Evolutionary conservation across 2,797 vertebrate genomes (phyloP).

Genomic region (Nasua narica): DNA sequence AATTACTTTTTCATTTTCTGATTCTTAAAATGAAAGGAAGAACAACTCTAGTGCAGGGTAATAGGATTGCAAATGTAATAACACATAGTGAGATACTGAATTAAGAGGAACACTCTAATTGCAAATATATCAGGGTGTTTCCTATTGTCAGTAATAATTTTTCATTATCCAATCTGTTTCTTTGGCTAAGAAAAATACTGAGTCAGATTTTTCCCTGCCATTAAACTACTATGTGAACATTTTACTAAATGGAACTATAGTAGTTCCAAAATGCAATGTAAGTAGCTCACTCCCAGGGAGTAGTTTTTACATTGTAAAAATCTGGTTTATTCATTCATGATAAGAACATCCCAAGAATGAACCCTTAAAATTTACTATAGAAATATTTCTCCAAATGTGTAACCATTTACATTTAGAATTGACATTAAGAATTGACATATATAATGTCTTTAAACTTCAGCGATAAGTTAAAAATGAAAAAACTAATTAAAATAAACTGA

Average conservation of each 20-base stretch:
- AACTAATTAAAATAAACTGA: background rate
- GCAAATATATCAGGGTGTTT: background rate
- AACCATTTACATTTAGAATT: background rate
- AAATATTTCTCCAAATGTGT: background rate
- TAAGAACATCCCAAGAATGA: background rate
- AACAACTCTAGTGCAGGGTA: background rate
- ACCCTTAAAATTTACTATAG: background rate
- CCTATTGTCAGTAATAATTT: constrained; percentile 19
- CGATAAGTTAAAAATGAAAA: constrained; percentile 3
- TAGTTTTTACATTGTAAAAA: constrained; percentile 9
- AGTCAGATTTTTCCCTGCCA: background rate
- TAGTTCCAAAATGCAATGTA: constrained; percentile 42
- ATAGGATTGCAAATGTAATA: background rate
- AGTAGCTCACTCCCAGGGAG: background rate
- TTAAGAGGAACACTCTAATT: constrained; percentile 13
- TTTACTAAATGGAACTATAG: constrained; percentile 39
- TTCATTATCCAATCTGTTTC: constrained; percentile 38
- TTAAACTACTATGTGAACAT: constrained; percentile 37
- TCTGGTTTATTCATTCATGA: background rate
- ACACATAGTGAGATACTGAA: constrained; percentile 1
- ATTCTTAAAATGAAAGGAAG: constrained; percentile 22
- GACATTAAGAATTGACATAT: background rate
- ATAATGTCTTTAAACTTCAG: background rate
- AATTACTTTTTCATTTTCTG: background rate
- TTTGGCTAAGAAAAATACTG: constrained; percentile 11